Conservation (phyloP, 2,113 vertebrate genomes). For the Periophthalmus modestus region DNA sequence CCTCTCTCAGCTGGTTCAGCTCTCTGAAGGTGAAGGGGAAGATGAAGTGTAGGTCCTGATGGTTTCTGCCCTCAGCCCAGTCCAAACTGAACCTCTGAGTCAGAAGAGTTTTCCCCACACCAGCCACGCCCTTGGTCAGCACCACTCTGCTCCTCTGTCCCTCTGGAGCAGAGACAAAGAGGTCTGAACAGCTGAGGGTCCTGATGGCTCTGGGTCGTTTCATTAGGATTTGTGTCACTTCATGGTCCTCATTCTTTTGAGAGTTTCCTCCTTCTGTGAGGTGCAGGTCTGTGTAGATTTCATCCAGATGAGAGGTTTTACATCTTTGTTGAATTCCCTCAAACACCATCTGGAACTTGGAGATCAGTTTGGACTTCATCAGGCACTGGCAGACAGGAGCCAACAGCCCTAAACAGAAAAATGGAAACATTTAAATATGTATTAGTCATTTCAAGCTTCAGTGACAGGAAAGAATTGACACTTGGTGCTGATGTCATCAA, state of each 20-base stretch:
- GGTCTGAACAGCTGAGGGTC: not conserved
- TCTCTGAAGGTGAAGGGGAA: slow-evolving; percentile 26
- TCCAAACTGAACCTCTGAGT: slow-evolving; percentile 19
- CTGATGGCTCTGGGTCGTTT: slow-evolving; percentile 11
- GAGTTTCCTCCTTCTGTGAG: slow-evolving; percentile 30
- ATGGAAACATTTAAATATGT: too few relatives aligned
- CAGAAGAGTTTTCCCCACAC: slow-evolving; percentile 40
- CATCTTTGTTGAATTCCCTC: slow-evolving; percentile 34
- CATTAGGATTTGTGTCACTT: slow-evolving; percentile 49
- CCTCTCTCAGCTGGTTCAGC: slow-evolving; percentile 15
- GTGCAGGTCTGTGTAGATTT: slow-evolving; percentile 34
- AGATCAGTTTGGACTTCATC: slow-evolving; percentile 17
- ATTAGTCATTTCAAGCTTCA: too few relatives aligned
- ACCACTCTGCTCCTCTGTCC: not conserved
- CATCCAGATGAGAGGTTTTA: slow-evolving; percentile 23
- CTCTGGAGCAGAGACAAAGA: slow-evolving; percentile 21
- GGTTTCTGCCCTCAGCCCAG: slow-evolving; percentile 28
- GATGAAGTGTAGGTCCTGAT: slow-evolving; percentile 33
- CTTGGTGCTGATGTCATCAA: not conserved
- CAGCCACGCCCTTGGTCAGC: slow-evolving; percentile 30
- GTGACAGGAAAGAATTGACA: too few relatives aligned
- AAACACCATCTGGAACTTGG: slow-evolving; percentile 26
- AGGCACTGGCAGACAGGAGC: not conserved
- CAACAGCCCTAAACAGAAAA: not conserved
- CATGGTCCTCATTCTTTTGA: slow-evolving; percentile 38